These are phyloP conservation scores for Isurus oxyrinchus DNA, from an alignment of 2,113 vertebrate genomes.

Conservation along the genomic window DNA sequence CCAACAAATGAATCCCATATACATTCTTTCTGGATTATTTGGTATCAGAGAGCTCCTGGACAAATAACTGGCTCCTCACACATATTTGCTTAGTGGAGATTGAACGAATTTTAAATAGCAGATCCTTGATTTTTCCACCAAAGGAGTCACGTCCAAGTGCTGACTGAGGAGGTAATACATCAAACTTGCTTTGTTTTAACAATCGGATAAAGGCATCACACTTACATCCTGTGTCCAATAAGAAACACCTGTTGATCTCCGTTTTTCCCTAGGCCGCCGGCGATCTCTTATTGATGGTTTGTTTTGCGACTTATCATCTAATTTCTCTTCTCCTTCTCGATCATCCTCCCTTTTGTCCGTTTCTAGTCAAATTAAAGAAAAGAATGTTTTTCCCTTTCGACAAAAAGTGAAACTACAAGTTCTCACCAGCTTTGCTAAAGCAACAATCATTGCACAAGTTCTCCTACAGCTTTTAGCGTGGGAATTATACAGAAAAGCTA, in stretches of 20 bases:
- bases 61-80: too few relatives aligned
- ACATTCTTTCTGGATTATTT: not conserved
- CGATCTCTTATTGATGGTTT: conserved; percentile 87
- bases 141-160: not conserved
- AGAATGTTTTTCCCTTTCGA: not conserved
- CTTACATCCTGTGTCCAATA: conserved; percentile 89
- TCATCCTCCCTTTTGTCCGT: conserved; percentile 82
- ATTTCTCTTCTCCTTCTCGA: conserved; percentile 65
- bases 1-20: not conserved
- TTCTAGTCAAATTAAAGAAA: conserved; percentile 59
- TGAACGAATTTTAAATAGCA: not conserved
- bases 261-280: conserved; percentile 88
- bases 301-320: conserved; percentile 82
- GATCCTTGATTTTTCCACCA: not conserved
- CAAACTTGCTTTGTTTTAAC: not conserved
- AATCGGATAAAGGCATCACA: not conserved
- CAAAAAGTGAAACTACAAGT: not conserved
- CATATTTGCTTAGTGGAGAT: not conserved
- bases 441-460: not conserved
- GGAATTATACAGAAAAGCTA: not conserved
- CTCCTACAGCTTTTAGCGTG: not conserved
- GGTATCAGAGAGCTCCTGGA: too few relatives aligned
- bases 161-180: not conserved
- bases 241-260: conserved; percentile 87
- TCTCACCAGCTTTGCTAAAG: not conserved